Percentiles rank a stretch among this genome's conserved stretches.
phyloP scores from a whole-genome alignment of 2,888 invertebrate genomes.

The Thereva nobilitata region DNA sequence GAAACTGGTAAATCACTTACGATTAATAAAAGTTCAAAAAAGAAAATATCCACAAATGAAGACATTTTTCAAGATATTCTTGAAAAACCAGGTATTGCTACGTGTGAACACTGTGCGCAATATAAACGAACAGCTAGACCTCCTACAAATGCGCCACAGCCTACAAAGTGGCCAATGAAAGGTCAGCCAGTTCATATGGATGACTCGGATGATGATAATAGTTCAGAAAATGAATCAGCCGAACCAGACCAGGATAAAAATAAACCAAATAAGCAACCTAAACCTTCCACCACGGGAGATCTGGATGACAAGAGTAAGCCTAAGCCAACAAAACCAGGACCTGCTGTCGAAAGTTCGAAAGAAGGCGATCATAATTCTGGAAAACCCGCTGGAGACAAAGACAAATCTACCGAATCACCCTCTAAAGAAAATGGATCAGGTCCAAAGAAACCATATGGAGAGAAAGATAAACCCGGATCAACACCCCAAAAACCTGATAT shows the following conservation, averaged over 20 bases:
- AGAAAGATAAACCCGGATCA: no score
- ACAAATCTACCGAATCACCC: no score
- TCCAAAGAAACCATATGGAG: no score
- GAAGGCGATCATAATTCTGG: no score
- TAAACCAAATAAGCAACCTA: background rate
- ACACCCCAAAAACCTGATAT: no score
- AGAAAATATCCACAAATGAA: conserved; percentile 6
- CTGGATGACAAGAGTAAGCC: no score
- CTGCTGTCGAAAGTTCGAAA: no score
- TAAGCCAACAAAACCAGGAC: conserved; percentile 11
- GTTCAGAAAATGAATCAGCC: background rate
- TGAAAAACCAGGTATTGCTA: background rate
- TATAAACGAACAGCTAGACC: background rate
- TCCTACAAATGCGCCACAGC: background rate
- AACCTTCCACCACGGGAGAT: no score
- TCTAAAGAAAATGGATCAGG: no score
- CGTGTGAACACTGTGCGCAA: conserved; percentile 12
- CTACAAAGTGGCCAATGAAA: background rate
- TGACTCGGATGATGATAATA: background rate
- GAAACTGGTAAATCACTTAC: no score
- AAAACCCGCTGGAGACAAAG: no score
- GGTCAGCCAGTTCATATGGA: background rate
- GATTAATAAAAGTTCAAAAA: background rate
- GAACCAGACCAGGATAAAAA: background rate
- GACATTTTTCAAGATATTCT: background rate